phyloP scores from a whole-genome alignment of 1,140 invertebrate species.

The Macrobrachium nipponense region DNA sequence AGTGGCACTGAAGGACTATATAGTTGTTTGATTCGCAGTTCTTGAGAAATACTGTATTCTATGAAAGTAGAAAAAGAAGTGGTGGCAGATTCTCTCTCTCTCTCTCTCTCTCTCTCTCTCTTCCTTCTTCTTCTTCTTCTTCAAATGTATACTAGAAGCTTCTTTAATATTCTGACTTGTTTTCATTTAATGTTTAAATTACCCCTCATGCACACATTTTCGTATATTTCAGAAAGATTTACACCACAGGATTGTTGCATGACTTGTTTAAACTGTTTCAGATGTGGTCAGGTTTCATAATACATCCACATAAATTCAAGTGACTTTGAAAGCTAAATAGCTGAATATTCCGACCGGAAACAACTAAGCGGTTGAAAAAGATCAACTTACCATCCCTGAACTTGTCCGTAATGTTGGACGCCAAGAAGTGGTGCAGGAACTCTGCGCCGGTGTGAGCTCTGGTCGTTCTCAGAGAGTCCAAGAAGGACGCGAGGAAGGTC shows the following conservation, averaged over 20 bases:
- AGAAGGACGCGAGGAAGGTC: slow-evolving; percentile 43
- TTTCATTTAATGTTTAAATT: too few species aligned
- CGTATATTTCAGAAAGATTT: too few species aligned
- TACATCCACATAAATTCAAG: neutral
- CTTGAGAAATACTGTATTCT: neutral
- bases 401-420: slow-evolving; percentile 73
- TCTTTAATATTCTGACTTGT: too few species aligned
- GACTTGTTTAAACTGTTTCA: too few species aligned
- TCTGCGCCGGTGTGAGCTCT: slow-evolving; percentile 70
- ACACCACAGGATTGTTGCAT: too few species aligned
- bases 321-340: slow-evolving; percentile 66
- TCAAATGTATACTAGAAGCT: too few species aligned
- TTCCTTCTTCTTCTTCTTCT: neutral
- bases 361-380: slow-evolving; percentile 53
- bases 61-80: neutral
- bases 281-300: neutral
- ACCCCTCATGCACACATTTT: too few species aligned
- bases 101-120: slow-evolving; percentile 18
- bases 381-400: slow-evolving; percentile 70
- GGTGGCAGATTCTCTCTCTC: neutral
- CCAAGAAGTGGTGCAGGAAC: slow-evolving; percentile 75
- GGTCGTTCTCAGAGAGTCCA: neutral
- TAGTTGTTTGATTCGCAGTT: neutral
- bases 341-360: slow-evolving; percentile 71
- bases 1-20: neutral